Conservation (phyloP, 2,113 vertebrate species). For the Erpornis zantholeuca region DNA sequence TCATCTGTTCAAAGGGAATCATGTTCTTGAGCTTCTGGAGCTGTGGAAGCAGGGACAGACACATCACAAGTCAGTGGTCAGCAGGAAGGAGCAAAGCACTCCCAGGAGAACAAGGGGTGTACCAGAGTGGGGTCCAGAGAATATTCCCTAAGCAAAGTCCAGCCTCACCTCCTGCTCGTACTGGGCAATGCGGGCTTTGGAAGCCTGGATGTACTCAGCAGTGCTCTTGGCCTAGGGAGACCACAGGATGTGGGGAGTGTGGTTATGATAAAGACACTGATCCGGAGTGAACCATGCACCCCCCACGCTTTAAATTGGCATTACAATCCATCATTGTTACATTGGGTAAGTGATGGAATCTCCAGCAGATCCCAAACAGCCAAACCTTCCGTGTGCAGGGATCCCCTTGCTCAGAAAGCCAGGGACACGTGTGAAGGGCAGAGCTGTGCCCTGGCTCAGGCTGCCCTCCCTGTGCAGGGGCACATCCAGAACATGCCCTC, state of each 20-base stretch:
- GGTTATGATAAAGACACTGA: neutral
- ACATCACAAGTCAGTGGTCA: neutral
- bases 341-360: neutral
- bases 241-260: neutral
- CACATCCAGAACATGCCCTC: neutral
- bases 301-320: accelerated
- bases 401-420: neutral
- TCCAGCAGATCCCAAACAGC: neutral
- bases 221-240: conserved; percentile 76
- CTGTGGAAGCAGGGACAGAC: conserved; percentile 61
- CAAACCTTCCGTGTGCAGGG: neutral
- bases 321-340: neutral
- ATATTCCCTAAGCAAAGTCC: neutral
- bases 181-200: conserved; percentile 78
- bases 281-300: neutral
- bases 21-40: conserved; percentile 84
- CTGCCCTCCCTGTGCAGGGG: neutral
- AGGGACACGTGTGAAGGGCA: accelerated
- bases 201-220: conserved; percentile 75
- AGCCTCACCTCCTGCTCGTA: conserved; percentile 82
- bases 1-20: conserved; percentile 97
- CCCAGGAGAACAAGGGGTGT: neutral
- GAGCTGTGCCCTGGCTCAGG: neutral
- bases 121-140: neutral
- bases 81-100: neutral